phyloP scores from a whole-genome alignment of 2,888 invertebrate species.

The Andrena bicolor region DNA sequence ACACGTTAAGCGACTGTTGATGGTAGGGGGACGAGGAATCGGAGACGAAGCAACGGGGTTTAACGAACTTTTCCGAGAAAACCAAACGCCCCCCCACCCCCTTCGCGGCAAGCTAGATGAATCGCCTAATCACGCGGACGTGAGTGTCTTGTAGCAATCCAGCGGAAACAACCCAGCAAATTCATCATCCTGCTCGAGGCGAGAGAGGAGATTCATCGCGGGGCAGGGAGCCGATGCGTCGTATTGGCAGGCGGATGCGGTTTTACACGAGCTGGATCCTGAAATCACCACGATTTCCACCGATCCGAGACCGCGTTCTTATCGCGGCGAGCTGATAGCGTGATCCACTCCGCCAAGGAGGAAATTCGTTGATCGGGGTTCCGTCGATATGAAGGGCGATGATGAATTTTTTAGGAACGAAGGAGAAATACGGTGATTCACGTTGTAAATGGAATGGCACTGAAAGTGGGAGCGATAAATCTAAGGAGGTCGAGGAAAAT shows the following conservation, averaged over 20 bases:
- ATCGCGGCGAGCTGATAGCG: slow-evolving; percentile 40
- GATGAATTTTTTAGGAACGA: background rate
- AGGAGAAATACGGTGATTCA: background rate
- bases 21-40: background rate
- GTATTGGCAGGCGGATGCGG: slow-evolving; percentile 62
- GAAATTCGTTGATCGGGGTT: background rate
- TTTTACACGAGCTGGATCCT: slow-evolving; percentile 53
- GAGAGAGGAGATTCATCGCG: slow-evolving; percentile 44
- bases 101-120: slow-evolving; percentile 31
- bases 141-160: slow-evolving; percentile 61
- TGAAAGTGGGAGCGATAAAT: too few relatives aligned
- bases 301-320: slow-evolving; percentile 32
- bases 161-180: slow-evolving; percentile 65
- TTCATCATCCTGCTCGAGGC: slow-evolving; percentile 54
- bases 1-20: slow-evolving; percentile 2
- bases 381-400: background rate
- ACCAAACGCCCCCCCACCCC: background rate
- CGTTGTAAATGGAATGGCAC: too few relatives aligned
- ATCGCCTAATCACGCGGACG: slow-evolving; percentile 57
- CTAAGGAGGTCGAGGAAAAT: too few relatives aligned
- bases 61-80: slow-evolving; percentile 51
- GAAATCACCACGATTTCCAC: slow-evolving; percentile 47
- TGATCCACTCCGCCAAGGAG: slow-evolving; percentile 29
- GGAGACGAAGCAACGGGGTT: slow-evolving; percentile 2
- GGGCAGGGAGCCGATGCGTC: slow-evolving; percentile 3